Evolutionary conservation across 2,888 invertebrate species (phyloP).

Genomic region (Agrotis clavis): DNA sequence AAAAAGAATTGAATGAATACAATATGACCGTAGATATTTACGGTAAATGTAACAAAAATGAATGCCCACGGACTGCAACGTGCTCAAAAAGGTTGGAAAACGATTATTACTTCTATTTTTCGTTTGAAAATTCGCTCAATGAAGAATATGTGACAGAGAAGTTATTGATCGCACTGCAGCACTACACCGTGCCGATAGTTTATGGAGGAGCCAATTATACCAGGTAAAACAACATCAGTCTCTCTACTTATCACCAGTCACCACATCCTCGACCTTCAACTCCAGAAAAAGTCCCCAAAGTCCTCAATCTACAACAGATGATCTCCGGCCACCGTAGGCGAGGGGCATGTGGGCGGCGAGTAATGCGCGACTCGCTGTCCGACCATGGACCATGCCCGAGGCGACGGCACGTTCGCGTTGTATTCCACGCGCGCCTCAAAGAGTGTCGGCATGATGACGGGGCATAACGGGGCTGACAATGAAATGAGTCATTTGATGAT

Average conservation of each 20-base stretch:
- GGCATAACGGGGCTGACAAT: too few species aligned
- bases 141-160: constrained; percentile 85
- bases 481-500: too few species aligned
- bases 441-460: too few species aligned
- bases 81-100: constrained; percentile 70
- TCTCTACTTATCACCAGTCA: background rate
- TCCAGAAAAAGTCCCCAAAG: background rate
- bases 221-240: constrained; percentile 71
- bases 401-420: too few species aligned
- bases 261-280: background rate
- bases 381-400: too few species aligned
- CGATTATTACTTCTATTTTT: constrained; percentile 80
- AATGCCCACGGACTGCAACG: constrained; percentile 10
- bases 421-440: too few species aligned
- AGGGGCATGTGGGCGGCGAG: too few species aligned
- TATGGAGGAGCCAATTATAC: constrained; percentile 84
- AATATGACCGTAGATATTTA: constrained; percentile 74
- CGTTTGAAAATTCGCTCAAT: constrained; percentile 80
- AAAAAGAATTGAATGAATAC: constrained; percentile 65
- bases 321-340: too few species aligned
- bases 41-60: constrained; percentile 71
- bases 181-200: constrained; percentile 80
- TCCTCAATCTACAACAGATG: too few species aligned
- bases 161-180: constrained; percentile 74
- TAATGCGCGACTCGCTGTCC: too few species aligned